Base-by-base conservation (phyloP, 2,888 invertebrate genomes). In the Acrobasis repandana region DNA sequence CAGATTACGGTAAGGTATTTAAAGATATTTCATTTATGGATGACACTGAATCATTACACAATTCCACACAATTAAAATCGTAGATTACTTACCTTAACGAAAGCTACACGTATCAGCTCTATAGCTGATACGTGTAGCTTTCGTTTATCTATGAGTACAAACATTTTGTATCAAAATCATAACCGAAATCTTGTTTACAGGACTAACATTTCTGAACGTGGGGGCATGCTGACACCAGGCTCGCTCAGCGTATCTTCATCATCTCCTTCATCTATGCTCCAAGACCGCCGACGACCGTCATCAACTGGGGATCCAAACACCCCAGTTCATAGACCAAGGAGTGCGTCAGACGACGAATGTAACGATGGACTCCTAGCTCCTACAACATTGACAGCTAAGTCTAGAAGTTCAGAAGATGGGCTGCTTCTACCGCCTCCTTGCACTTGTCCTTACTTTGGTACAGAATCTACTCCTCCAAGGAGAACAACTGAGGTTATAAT, bases 401-500 rank as follows among this genome's bases (percentile, higher is more conserved):
- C 91, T 1, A 77, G 92, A 51, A 90, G 89, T 75, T 89, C 88
- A 16, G 93, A 86, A 79, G 90, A 92, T 62, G 87, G 90, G 65
- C 80, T 94, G 28, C 90, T 94, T 9, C 77, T 96, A 47, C 96
- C 96, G 4, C 95, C 96, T 0, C 96, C 96, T 0, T 96, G 96
- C 79, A 96, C 96, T 0, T 96, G 96, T 74, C 96, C 96, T 0
- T 96, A 96, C 73, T 96, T 97, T 74, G 96, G 96, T 0, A 94
- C 95, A 65, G 94, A 94, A 1, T 93, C 94, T 18, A 82, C 93
- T 67, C 90, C 94, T 62, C 92, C 93, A 71, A 79, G 87, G 65
- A 76, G 88, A 15, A 89, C 90, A 0, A 93, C 93, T 0, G 90
- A 90, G 75, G 88, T 90, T 0, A 92, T 94, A 1, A 93, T 93